Conservation (phyloP, 2,113 vertebrate genomes). For the Rhombomys opimus region DNA sequence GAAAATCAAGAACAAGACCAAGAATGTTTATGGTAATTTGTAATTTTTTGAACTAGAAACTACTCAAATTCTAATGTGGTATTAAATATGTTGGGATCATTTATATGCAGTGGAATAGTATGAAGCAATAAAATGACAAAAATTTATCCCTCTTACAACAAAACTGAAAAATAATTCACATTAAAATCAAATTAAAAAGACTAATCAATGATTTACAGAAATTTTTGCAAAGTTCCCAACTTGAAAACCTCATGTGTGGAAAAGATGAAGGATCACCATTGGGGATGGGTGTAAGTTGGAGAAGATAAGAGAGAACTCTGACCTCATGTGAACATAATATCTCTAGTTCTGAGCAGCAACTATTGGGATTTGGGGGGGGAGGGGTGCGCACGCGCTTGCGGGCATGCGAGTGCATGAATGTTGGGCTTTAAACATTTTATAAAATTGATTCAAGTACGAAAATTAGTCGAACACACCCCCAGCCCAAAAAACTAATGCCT, state of each 20-base stretch:
- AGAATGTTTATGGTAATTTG: neutral
- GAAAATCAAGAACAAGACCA: neutral
- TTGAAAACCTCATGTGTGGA: neutral
- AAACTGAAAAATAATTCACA: neutral
- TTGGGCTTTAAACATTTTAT: slow-evolving; percentile 3
- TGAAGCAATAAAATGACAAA: neutral
- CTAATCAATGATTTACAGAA: neutral
- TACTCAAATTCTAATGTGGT: neutral
- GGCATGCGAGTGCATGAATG: neutral
- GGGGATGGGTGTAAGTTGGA: neutral
- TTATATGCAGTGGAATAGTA: neutral
- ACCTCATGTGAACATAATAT: neutral
- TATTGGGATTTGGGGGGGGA: neutral
- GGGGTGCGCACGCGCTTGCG: too few species aligned
- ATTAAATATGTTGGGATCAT: neutral
- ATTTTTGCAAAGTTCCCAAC: slow-evolving; percentile 6
- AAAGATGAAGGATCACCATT: neutral
- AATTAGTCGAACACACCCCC: neutral
- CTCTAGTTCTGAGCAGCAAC: neutral
- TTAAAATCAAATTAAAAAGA: neutral
- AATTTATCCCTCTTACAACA: neutral
- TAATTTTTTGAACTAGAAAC: neutral
- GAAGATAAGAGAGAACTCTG: rapidly evolving
- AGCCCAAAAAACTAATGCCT: neutral
- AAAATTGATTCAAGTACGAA: neutral